phyloP scores from a whole-genome alignment of 92 coral and sea anemone species.

The Zoanthus sansibaricus region DNA sequence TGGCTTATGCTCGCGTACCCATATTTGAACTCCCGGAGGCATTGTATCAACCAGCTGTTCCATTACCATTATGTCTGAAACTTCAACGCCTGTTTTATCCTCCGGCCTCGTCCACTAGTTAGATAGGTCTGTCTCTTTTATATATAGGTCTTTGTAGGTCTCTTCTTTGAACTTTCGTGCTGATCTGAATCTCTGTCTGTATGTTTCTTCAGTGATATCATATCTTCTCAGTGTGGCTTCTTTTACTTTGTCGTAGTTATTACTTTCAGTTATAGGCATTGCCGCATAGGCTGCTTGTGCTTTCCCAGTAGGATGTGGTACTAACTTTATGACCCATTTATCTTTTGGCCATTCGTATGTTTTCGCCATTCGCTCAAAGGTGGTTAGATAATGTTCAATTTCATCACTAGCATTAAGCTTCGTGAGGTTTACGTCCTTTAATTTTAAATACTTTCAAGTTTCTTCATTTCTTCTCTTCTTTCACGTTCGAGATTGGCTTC shows the following conservation, averaged over 20 bases:
- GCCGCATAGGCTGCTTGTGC: conserved; percentile 57
- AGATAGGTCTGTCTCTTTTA: conserved; percentile 24
- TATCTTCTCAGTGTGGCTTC: conserved; percentile 52
- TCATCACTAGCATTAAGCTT: conserved; percentile 43
- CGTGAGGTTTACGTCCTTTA: conserved; percentile 34
- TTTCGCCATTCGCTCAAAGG: no score
- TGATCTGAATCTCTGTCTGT: conserved; percentile 50
- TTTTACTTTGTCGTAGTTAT: conserved; percentile 51
- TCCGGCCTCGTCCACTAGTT: conserved; percentile 56
- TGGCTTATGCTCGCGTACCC: conserved; percentile 48
- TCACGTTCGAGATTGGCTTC: conserved; percentile 21
- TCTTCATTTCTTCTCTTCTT: conserved; percentile 29
- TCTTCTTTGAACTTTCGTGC: conserved; percentile 46
- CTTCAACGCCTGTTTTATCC: conserved; percentile 41
- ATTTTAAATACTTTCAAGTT: conserved; percentile 20
- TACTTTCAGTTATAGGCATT: conserved; percentile 31
- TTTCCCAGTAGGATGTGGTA: conserved; percentile 57
- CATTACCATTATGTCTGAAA: conserved; percentile 44
- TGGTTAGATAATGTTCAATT: conserved; percentile 55
- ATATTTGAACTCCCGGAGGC: conserved; percentile 53
- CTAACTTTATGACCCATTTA: conserved; percentile 54
- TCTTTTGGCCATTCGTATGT: no score
- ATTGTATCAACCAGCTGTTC: conserved; percentile 49
- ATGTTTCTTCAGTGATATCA: conserved; percentile 60
- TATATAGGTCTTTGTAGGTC: conserved; percentile 57